Evolutionary conservation across 1,140 invertebrate genomes (phyloP).

Genomic region (Chironomus striatipennis): DNA sequence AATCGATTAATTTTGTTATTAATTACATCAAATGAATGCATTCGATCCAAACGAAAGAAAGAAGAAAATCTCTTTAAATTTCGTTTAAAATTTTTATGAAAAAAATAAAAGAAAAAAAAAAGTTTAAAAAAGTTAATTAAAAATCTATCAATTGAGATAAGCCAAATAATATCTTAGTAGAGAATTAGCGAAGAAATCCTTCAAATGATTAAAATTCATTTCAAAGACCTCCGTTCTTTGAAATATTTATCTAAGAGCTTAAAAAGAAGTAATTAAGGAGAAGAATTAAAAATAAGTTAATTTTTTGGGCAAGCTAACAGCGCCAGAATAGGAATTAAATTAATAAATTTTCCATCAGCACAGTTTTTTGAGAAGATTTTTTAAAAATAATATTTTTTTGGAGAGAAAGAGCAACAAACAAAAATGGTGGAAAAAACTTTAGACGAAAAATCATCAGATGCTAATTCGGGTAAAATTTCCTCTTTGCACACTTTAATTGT

Average conservation of each 20-base stretch:
- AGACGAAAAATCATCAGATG: slow-evolving; percentile 35
- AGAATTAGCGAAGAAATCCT: no score
- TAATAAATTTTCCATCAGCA: not conserved
- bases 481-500: no score
- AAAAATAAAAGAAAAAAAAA: no score
- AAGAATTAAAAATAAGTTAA: not conserved
- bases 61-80: not conserved
- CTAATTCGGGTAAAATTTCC: not conserved
- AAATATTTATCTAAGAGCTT: not conserved
- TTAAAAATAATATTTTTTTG: not conserved
- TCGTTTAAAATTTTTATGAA: no score
- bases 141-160: no score
- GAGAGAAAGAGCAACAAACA: not conserved
- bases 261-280: not conserved
- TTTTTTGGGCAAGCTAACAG: not conserved
- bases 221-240: no score
- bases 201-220: no score
- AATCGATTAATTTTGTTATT: not conserved
- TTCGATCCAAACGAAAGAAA: not conserved
- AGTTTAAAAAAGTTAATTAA: no score
- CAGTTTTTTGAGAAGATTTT: not conserved
- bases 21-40: not conserved
- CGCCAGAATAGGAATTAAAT: not conserved
- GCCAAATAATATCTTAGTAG: no score
- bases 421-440: slow-evolving; percentile 47